These are phyloP conservation scores for Delphinus delphis DNA, from an alignment of 2,113 vertebrate species.

Conservation along the genomic window DNA sequence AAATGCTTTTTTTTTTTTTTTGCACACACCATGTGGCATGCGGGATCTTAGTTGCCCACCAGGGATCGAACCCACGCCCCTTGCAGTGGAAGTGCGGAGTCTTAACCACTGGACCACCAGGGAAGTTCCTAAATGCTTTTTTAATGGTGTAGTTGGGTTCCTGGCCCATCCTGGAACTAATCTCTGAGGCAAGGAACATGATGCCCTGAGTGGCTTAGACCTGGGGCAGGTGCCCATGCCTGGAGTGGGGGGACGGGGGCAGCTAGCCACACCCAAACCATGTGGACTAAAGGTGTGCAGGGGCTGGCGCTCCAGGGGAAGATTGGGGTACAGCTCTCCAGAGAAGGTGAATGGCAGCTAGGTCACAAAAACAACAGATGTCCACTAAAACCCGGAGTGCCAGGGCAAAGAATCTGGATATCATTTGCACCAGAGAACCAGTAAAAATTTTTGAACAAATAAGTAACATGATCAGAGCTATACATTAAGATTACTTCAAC, in stretches of 20 bases:
- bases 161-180: background rate
- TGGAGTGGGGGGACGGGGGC: background rate
- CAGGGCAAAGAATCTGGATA: background rate
- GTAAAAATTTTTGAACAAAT: slow-evolving; percentile 54
- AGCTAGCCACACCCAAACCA: background rate
- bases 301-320: background rate
- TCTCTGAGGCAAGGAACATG: background rate
- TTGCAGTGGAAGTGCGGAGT: background rate
- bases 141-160: background rate
- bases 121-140: background rate
- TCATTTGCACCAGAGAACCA: slow-evolving; percentile 17
- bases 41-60: background rate
- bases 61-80: background rate
- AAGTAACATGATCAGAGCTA: slow-evolving; percentile 24
- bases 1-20: background rate
- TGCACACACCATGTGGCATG: background rate
- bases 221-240: background rate
- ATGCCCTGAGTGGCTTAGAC: background rate
- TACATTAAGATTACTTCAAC: slow-evolving; percentile 47
- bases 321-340: background rate
- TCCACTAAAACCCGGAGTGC: background rate
- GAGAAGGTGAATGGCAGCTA: background rate
- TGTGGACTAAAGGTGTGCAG: background rate
- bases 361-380: background rate
- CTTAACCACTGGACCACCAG: background rate